Percentiles rank a stretch among this genome's conserved stretches.
Conservation (phyloP, 2,113 vertebrate genomes). For the Pyrgilauda ruficollis region DNA sequence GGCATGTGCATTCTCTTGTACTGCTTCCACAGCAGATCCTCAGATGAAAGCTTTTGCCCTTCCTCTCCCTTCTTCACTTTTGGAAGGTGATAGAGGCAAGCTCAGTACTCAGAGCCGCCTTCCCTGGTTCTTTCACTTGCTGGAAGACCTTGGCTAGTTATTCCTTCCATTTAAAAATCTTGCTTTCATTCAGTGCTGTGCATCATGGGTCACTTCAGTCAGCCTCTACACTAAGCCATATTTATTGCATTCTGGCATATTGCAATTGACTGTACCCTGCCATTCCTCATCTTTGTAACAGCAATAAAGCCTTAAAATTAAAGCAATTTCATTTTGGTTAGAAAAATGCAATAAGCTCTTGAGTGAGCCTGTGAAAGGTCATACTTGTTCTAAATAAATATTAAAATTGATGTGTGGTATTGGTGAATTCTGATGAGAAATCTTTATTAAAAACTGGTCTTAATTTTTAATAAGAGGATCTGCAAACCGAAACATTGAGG, state of each 20-base stretch:
- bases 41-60: not conserved
- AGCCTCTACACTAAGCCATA: not conserved
- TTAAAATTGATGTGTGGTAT: not conserved
- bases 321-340: slow-evolving; percentile 24
- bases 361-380: slow-evolving; percentile 42
- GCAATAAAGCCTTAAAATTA: slow-evolving; percentile 39
- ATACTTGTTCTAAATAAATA: slow-evolving; percentile 39
- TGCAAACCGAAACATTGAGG: not conserved
- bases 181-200: not conserved
- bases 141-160: not conserved
- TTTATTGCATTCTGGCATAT: not conserved
- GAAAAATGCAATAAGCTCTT: slow-evolving; percentile 26
- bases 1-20: rapidly evolving
- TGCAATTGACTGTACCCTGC: not conserved
- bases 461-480: not conserved
- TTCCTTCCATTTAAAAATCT: not conserved
- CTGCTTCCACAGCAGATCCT: not conserved
- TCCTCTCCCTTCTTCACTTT: not conserved
- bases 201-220: not conserved
- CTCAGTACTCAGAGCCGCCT: not conserved
- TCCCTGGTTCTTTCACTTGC: not conserved
- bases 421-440: not conserved
- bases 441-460: not conserved
- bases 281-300: slow-evolving; percentile 36
- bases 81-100: not conserved